A percentile compares a stretch with the other conserved stretches of the same genome.
These are phyloP conservation scores for Pollachius pollachius DNA, from an alignment of 2,113 vertebrate species.

Conservation along the genomic window DNA sequence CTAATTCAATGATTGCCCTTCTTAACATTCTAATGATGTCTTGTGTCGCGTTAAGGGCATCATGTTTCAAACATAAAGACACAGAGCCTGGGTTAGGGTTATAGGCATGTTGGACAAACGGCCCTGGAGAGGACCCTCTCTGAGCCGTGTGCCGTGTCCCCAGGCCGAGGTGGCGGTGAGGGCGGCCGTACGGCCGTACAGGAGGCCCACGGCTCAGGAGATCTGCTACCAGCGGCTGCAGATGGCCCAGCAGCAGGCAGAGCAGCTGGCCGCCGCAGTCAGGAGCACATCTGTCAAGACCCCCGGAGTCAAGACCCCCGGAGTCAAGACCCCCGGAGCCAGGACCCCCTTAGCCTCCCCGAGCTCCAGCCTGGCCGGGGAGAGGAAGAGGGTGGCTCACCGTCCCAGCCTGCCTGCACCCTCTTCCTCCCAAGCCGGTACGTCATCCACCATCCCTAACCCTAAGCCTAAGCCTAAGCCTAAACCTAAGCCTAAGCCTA, in stretches of 20 bases:
- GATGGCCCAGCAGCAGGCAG: slow-evolving; percentile 84
- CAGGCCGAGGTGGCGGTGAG: slow-evolving; percentile 71
- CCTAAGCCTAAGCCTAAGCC: too few relatives aligned
- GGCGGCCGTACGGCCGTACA: slow-evolving; percentile 63
- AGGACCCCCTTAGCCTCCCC: slow-evolving; percentile 32
- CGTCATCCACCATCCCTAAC: neutral
- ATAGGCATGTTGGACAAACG: too few relatives aligned
- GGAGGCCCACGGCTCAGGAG: slow-evolving; percentile 85
- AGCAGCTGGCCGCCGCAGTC: slow-evolving; percentile 69
- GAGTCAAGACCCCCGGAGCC: slow-evolving; percentile 40
- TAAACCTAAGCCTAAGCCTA: too few relatives aligned
- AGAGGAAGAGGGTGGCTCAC: slow-evolving; percentile 88
- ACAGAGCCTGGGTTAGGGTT: too few relatives aligned
- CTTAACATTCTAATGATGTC: too few relatives aligned
- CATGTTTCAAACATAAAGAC: too few relatives aligned
- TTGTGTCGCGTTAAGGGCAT: too few relatives aligned
- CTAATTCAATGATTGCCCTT: too few relatives aligned
- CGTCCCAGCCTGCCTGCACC: slow-evolving; percentile 67
- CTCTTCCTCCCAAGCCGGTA: slow-evolving; percentile 71
- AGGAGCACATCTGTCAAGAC: slow-evolving; percentile 21
- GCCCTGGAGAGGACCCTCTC: too few relatives aligned
- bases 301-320: slow-evolving; percentile 9
- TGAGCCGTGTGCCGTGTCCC: too few relatives aligned
- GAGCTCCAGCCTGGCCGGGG: slow-evolving; percentile 64
- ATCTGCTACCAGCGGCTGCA: slow-evolving; percentile 91